Base-by-base conservation (phyloP, 2,797 vertebrate species). In the Echeneis naucrates region DNA sequence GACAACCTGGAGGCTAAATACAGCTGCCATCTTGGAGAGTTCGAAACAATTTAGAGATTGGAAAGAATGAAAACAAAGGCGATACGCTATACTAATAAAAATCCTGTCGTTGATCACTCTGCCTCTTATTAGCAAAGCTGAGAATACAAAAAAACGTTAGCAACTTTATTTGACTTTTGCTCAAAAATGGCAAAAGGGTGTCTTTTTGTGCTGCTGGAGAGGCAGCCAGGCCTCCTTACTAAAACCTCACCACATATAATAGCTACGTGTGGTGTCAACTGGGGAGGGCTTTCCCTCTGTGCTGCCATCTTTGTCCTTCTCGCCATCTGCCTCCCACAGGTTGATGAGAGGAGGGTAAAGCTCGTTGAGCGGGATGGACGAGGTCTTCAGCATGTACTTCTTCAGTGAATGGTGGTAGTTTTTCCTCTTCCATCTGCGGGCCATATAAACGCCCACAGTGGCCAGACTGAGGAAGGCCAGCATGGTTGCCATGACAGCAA, bases 371-470 rank as follows among this genome's bases (percentile, higher is more conserved):
- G 98, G 98, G 83, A 99, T 99, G 5, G 98, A 99, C 8, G 98
- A 99, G 21, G 98, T 99, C 92, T 99, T 99, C 91, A 99, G 96
- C 98, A 99, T 99, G 94, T 99, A 99, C 86, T 99, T 99, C 91
- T 99, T 99, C 71, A 99, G 83, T 0, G 98, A 99, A 76, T 99
- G 97, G 87, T 99, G 97, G 88, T 99, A 99, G 92, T 99, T 99
- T 93, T 98, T 99, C 13, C 97, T 96, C 89, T 98, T 98, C 91
- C 98, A 96, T 56, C 96, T 94, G 73, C 96, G 97, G 27, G 96
- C 95, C 16, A 95, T 89, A 47, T 97, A 99, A 77, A 97, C 85
- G 0, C 94, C 96, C n/a, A 96, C 81, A 2, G 97, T 97, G 6
- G 95, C 96, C 5, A 99, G 92, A 79, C 98, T 98, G 72, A 98